Percentiles rank a stretch among this genome's conserved stretches.
Conservation (phyloP, 2,888 invertebrate genomes). For the Hymenopus coronatus region DNA sequence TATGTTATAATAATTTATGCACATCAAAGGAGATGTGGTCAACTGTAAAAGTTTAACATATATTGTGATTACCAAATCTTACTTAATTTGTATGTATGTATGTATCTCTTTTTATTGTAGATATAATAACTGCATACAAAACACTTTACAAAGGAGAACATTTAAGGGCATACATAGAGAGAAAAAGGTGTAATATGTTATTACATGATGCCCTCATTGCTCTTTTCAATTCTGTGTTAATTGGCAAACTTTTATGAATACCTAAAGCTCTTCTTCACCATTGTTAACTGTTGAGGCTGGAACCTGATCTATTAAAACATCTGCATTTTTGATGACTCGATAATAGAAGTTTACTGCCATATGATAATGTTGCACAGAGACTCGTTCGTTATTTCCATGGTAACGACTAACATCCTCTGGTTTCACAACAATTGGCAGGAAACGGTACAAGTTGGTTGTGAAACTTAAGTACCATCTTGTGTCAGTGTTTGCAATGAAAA, state of each 20-base stretch:
- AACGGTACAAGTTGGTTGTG: slow-evolving; percentile 48
- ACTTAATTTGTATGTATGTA: not conserved
- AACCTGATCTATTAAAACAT: slow-evolving; percentile 37
- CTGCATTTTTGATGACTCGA: slow-evolving; percentile 48
- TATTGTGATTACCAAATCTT: not conserved
- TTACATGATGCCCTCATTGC: not conserved
- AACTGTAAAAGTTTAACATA: not conserved
- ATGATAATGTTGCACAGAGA: slow-evolving; percentile 47
- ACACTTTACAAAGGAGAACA: not conserved
- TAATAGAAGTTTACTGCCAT: slow-evolving; percentile 50
- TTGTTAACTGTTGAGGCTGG: slow-evolving; percentile 31
- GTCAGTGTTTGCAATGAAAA: slow-evolving; percentile 49
- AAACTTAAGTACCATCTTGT: slow-evolving; percentile 48
- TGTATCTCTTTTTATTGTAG: not conserved
- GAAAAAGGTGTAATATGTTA: not conserved
- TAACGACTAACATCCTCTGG: slow-evolving; percentile 44
- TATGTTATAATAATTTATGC: not conserved
- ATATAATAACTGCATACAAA: not conserved
- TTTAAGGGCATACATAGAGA: not conserved
- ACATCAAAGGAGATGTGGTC: not conserved
- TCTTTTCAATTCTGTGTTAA: not conserved
- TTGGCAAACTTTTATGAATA: not conserved
- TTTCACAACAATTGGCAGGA: slow-evolving; percentile 43
- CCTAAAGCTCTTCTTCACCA: slow-evolving; percentile 29
- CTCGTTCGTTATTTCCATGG: slow-evolving; percentile 52